Conservation (phyloP, 2,797 vertebrate species). For the Otolemur crassicaudatus region DNA sequence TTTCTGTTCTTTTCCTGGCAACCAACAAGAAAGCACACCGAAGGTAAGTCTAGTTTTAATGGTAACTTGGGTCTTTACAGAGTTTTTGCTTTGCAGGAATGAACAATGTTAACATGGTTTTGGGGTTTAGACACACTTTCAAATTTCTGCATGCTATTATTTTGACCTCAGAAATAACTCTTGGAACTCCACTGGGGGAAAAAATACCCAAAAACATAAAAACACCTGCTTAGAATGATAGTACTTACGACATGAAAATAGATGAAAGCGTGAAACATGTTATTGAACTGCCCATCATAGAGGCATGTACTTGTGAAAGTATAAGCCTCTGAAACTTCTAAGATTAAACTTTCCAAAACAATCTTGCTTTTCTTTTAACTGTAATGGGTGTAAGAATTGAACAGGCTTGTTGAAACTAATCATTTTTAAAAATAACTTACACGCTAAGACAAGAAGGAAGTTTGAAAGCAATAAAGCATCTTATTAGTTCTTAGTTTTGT, state of each 20-base stretch:
- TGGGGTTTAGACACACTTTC: neutral
- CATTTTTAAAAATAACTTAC: neutral
- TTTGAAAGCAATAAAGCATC: neutral
- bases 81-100: neutral
- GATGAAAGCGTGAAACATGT: neutral
- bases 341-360: neutral
- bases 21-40: neutral
- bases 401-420: conserved; percentile 4
- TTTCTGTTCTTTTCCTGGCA: neutral
- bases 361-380: neutral
- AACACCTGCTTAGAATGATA: neutral
- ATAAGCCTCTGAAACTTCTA: neutral
- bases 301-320: neutral
- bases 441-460: neutral
- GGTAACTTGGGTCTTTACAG: neutral
- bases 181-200: neutral
- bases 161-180: neutral
- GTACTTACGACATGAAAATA: neutral
- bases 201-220: neutral
- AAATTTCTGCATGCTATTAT: conserved; percentile 19
- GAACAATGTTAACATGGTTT: neutral
- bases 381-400: neutral
- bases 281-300: neutral
- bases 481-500: neutral
- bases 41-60: neutral